Evolutionary conservation across 2,797 vertebrate genomes (phyloP).

Genomic region (Poeciliopsis gracilis): DNA sequence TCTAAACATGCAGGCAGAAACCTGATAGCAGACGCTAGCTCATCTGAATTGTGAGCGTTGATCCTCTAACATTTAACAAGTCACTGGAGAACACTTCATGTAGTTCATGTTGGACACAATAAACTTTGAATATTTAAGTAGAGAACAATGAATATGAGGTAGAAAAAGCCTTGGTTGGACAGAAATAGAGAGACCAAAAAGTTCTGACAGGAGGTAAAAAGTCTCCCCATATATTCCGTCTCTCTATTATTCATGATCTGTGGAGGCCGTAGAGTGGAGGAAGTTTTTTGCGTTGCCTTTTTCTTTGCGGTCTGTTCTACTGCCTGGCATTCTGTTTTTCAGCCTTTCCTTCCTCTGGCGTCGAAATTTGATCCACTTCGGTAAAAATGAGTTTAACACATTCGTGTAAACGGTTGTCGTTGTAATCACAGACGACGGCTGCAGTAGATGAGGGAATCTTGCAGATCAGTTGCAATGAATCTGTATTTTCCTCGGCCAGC

Average conservation of each 20-base stretch:
- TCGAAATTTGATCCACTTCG: background rate
- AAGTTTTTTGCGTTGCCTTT: slow-evolving; percentile 20
- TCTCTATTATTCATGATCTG: slow-evolving; percentile 67
- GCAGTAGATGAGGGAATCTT: background rate
- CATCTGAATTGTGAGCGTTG: background rate
- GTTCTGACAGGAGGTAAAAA: slow-evolving; percentile 32
- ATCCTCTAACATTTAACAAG: background rate
- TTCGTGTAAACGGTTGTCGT: background rate
- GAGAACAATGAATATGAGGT: background rate
- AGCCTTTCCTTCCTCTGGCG: background rate
- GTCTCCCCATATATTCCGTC: slow-evolving; percentile 23
- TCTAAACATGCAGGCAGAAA: background rate
- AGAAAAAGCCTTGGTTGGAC: background rate
- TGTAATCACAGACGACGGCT: background rate
- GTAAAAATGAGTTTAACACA: background rate
- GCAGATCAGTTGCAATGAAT: background rate
- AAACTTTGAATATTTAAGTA: background rate
- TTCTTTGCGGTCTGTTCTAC: background rate
- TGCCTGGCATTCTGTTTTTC: background rate
- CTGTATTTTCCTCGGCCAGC: background rate
- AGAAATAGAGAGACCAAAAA: slow-evolving; percentile 14
- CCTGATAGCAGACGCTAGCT: background rate
- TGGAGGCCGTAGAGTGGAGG: slow-evolving; percentile 40
- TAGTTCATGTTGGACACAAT: background rate
- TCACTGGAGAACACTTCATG: no score